Evolutionary conservation across 2,888 invertebrate species (phyloP), one percentile per base, ranked within the genome.

Genomic region (Anthoptus insignis): DNA sequence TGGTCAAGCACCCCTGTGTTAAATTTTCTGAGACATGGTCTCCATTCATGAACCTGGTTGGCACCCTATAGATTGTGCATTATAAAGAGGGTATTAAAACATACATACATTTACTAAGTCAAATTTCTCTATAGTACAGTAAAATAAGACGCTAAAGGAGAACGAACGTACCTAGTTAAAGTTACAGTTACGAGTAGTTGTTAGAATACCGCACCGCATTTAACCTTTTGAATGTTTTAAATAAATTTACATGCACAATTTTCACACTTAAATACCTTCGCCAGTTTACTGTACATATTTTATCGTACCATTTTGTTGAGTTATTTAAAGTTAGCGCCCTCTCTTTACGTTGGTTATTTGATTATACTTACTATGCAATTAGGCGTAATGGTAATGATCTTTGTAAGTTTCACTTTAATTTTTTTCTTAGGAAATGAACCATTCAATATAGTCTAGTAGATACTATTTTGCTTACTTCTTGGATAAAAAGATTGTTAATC

Each of bases 201-300:
- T 39, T 42, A 42, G 42, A 42, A 42, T 42, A 42, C 42, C 42
- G 19, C 42, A 42, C 2, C 42, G 42, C 42, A 42, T 42, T 42
- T 42, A 47, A 47, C 47, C 47, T 47, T 47, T 24, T 42, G 42
- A 42, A 47, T 47, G 47, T 47, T 22, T 47, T 24, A 47, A 47
- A 47, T 22, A 47, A 47, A 47, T 47, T 22, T 47, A 47, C 47
- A 47, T 47, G 47, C 47, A 24, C 6, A 47, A 56, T 56, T 56
- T 42, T 24, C 39, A 54, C 54, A n/a, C 27, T 52, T 52, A 24
- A 29, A 14, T 29, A 16, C 50, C 2, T 52, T 29, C 19, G 16
- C 7, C 27, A 8, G 50, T 52, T 52, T 52, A 29, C 50, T 29
- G 50, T 52, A 52, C 9, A 5, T 32, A 29, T 27, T 29, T 29